A percentile compares a stretch with the other conserved stretches of the same genome.
phyloP scores from a whole-genome alignment of 1,140 invertebrate species.

The Drosophila erecta region DNA sequence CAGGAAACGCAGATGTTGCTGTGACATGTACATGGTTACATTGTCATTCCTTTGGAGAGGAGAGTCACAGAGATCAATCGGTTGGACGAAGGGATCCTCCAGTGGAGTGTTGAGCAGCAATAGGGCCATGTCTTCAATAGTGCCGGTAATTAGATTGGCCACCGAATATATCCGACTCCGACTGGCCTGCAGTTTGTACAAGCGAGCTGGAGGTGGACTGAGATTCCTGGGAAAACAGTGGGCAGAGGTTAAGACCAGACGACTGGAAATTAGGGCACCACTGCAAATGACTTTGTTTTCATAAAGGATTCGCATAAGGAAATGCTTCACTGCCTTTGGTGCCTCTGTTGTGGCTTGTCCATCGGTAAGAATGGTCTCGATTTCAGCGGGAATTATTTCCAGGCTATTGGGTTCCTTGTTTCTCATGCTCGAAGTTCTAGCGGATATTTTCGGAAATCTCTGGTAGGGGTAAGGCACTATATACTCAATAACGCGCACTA shows the following conservation, averaged over 20 bases:
- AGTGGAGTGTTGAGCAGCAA: conserved; percentile 8
- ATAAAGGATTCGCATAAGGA: conserved; percentile 22
- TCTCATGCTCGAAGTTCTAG: neutral
- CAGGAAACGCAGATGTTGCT: conserved; percentile 20
- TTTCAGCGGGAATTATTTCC: conserved; percentile 24
- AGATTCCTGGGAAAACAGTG: conserved; percentile 21
- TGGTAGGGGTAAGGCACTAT: conserved; percentile 34
- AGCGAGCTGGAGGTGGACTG: neutral
- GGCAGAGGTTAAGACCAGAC: conserved; percentile 42
- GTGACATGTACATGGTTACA: conserved; percentile 48
- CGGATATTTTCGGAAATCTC: neutral
- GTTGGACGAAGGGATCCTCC: conserved; percentile 1
- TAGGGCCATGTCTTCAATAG: conserved; percentile 25
- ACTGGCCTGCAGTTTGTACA: conserved; percentile 27
- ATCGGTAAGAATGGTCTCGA: neutral
- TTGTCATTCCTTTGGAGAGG: conserved; percentile 11
- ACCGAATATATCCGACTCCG: conserved; percentile 10
- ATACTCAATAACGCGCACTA: conserved; percentile 53
- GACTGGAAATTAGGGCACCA: conserved; percentile 34
- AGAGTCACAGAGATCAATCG: conserved; percentile 26
- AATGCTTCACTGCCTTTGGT: conserved; percentile 7
- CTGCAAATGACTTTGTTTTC: conserved; percentile 17
- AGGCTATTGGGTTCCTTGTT: conserved; percentile 7
- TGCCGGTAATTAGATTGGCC: conserved; percentile 2
- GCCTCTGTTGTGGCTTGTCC: neutral